Percentiles rank a stretch among this genome's conserved stretches.
These are phyloP conservation scores for Lagocephalus sceleratus DNA, from an alignment of 2,797 vertebrate genomes.

Conservation along the genomic window DNA sequence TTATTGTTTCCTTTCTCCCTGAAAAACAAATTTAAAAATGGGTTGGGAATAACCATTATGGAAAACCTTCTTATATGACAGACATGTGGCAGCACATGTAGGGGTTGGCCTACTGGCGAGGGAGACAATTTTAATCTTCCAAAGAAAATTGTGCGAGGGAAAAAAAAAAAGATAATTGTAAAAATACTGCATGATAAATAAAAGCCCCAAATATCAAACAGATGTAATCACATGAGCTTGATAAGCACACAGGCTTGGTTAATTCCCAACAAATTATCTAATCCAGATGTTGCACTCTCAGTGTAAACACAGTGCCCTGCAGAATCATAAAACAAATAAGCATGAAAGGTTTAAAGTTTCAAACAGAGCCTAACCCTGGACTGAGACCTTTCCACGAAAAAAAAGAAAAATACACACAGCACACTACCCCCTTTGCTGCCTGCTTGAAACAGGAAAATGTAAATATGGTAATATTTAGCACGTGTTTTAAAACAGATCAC, in stretches of 20 bases:
- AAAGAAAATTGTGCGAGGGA: slow-evolving; percentile 33
- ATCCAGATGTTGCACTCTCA: slow-evolving; percentile 95
- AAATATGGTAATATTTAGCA: slow-evolving; percentile 84
- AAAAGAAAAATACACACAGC: slow-evolving; percentile 65
- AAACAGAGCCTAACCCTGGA: slow-evolving; percentile 80
- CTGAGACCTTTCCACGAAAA: slow-evolving; percentile 73
- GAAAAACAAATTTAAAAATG: slow-evolving; percentile 6
- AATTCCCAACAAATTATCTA: slow-evolving; percentile 99
- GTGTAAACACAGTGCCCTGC: slow-evolving; percentile 89
- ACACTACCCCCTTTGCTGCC: slow-evolving; percentile 63
- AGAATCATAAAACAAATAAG: slow-evolving; percentile 98
- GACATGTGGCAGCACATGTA: slow-evolving; percentile 18
- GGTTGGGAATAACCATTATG: slow-evolving; percentile 59
- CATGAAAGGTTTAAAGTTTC: slow-evolving; percentile 90
- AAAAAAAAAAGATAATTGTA: neutral
- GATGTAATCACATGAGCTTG: slow-evolving; percentile 83
- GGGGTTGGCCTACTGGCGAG: neutral
- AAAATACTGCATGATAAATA: slow-evolving; percentile 31
- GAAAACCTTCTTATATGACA: slow-evolving; percentile 41
- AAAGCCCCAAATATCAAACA: slow-evolving; percentile 70
- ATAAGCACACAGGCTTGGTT: slow-evolving; percentile 86
- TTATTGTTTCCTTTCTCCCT: neutral
- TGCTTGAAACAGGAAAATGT: slow-evolving; percentile 84
- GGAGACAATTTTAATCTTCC: slow-evolving; percentile 28
- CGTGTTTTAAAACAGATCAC: slow-evolving; percentile 82